Evolutionary conservation across 2,797 vertebrate genomes (phyloP), one percentile per base, ranked within the genome.

Genomic region (Tangara arthus): DNA sequence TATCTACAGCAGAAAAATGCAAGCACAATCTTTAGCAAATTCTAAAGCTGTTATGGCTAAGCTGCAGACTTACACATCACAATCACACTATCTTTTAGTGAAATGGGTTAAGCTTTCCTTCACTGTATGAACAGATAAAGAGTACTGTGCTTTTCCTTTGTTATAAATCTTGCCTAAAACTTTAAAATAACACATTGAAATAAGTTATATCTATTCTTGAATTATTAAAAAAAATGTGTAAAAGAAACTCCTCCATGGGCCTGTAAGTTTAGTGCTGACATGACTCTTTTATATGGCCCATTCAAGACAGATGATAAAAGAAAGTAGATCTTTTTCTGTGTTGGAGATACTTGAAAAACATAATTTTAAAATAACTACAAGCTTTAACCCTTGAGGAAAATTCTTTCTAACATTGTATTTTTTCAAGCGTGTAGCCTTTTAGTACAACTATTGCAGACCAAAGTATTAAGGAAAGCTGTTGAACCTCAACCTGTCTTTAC

Each of bases 1-100:
- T 86, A 79, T 89, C 52, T 89, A 30, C 26, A 89, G 52, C 56
- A 91, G 61, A 86, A 92, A 71, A 90, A 94, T 5, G 7, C 64
- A 81, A 93, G 42, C 75, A 41, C 83, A 87, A 79, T 94, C 80
- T 96, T 95, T 30, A 90, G 52, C 42, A 81, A 42, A 82, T 82
- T 92, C 53, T 88, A 71, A 94, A 89, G 47, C 82, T 18, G 39
- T 50, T 92, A 12, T 27, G n/a, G 91, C 85, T 94, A 89, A 95
- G 49, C 65, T 89, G 75, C 52, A 77, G 77, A 82, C 53, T 15
- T 35, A 24, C 26, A 89, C 22, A 85, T 90, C 64, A 94, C 85
- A 87, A 75, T 87, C 84, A 65, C 32, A 6, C 47, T 53, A 12
- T 49, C 56, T 96, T 80, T 89, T 60, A 71, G 72, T 57, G 50